Conservation (phyloP, 2,888 invertebrate species). For the Thecophora atra region DNA sequence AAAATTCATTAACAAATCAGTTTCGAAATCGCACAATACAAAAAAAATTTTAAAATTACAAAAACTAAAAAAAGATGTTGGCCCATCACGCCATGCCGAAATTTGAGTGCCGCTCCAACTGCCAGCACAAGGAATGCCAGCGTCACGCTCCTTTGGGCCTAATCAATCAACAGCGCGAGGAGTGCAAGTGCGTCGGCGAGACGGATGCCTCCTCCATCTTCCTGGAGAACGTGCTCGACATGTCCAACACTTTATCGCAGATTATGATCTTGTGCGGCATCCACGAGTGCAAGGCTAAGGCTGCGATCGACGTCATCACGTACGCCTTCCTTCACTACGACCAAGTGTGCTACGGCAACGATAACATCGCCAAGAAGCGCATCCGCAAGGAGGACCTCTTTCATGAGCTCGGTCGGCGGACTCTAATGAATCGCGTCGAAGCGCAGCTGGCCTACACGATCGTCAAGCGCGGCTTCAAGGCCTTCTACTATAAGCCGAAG, state of each 20-base stretch:
- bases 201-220: slow-evolving; percentile 58
- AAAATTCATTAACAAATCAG: slow-evolving; percentile 17
- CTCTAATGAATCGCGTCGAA: slow-evolving; percentile 62
- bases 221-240: slow-evolving; percentile 59
- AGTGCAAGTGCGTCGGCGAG: slow-evolving; percentile 53
- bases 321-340: slow-evolving; percentile 62
- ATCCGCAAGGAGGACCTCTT: slow-evolving; percentile 44
- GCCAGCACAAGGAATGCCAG: slow-evolving; percentile 59
- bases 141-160: slow-evolving; percentile 56
- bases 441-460: slow-evolving; percentile 61
- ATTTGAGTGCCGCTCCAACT: slow-evolving; percentile 56
- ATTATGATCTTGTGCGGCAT: slow-evolving; percentile 61
- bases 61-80: slow-evolving; percentile 47
- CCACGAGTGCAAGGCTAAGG: slow-evolving; percentile 63
- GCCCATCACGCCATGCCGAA: slow-evolving; percentile 58
- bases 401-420: slow-evolving; percentile 60
- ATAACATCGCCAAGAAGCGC: slow-evolving; percentile 57
- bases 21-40: slow-evolving; percentile 16
- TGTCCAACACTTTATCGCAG: slow-evolving; percentile 58
- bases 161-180: slow-evolving; percentile 54
- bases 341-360: slow-evolving; percentile 59
- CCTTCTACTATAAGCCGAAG: slow-evolving; percentile 58
- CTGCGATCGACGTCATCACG: slow-evolving; percentile 58
- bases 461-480: slow-evolving; percentile 61
- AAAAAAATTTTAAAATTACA: slow-evolving; percentile 7